phyloP scores from a whole-genome alignment of 2,888 invertebrate genomes.

The Sialis lutaria region DNA sequence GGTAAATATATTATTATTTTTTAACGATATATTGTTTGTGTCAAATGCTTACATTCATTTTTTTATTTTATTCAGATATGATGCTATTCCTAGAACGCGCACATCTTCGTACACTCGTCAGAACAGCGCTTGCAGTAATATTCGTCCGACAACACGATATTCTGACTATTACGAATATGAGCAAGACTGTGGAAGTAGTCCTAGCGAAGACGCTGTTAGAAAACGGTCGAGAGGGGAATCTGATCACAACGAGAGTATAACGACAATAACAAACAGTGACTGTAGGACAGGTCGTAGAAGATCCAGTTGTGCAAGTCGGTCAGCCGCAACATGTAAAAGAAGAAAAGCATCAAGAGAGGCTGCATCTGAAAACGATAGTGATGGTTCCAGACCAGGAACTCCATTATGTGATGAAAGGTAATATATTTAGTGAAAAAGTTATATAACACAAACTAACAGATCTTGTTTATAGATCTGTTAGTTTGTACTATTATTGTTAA shows the following conservation, averaged over 20 bases:
- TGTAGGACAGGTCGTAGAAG: constrained; percentile 11
- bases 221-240: constrained; percentile 7
- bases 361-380: constrained; percentile 40
- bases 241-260: constrained; percentile 25
- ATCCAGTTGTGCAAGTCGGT: constrained; percentile 18
- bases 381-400: constrained; percentile 69
- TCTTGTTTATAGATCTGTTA: too few relatives aligned
- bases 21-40: neutral
- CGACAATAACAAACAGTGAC: constrained; percentile 10
- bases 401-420: constrained; percentile 61
- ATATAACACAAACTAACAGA: too few relatives aligned
- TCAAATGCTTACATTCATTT: constrained; percentile 2
- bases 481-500: too few relatives aligned
- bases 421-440: too few relatives aligned
- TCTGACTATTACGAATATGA: constrained; percentile 30
- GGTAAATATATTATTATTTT: constrained; percentile 3
- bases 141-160: constrained; percentile 17
- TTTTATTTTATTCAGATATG: constrained; percentile 27
- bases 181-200: constrained; percentile 30
- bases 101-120: constrained; percentile 33
- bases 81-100: constrained; percentile 36
- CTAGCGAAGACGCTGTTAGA: constrained; percentile 27
- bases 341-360: constrained; percentile 34
- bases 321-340: constrained; percentile 31
- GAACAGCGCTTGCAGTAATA: constrained; percentile 11